Evolutionary conservation across 37 sponge, comb jelly and placozoan genomes (phyloP), one percentile per base, ranked within the genome.

Genomic region (Oscarella lobularis): DNA sequence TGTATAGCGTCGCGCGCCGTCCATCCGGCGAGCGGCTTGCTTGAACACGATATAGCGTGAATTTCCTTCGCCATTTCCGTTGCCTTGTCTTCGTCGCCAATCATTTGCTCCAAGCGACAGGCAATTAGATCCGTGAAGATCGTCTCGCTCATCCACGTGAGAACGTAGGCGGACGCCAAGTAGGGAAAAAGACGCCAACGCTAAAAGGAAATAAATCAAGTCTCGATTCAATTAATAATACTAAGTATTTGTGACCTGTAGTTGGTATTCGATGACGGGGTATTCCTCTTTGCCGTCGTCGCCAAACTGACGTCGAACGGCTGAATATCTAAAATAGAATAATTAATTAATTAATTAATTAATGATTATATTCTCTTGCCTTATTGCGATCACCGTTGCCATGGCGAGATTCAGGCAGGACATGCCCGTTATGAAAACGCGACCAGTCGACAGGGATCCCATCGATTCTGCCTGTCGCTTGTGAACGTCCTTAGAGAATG

Each of bases 291-390:
- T 75, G 2, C 76, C 65, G 0, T 80, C 70, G 5, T 83, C 83
- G 30, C 92, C 92, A 85, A 94, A 94, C 84, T 94, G 95, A 32
- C 71, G 54, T 35, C 95, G 31, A 1, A 79, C 84, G 70, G 95
- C 95, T 33, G 91, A 90, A 38, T 94, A 94, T 38, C 95, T 90
- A 36, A 27, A 37, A 31, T n/a, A n/a, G n/a, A n/a, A n/a, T n/a
- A n/a, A n/a, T n/a, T n/a, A n/a, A n/a, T n/a, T n/a, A n/a, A n/a
- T n/a, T n/a, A n/a, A n/a, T n/a, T n/a, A n/a, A n/a, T n/a, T n/a
- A n/a, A n/a, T n/a, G n/a, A n/a, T n/a, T n/a, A 90, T 72, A 2
- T 4, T 6, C 31, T 78, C 60, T n/a, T n/a, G n/a, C n/a, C n/a
- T n/a, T n/a, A n/a, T n/a, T n/a, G n/a, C n/a, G n/a, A n/a, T n/a